Conservation (phyloP, 2,888 invertebrate genomes). For the Drosophila mimica region DNA sequence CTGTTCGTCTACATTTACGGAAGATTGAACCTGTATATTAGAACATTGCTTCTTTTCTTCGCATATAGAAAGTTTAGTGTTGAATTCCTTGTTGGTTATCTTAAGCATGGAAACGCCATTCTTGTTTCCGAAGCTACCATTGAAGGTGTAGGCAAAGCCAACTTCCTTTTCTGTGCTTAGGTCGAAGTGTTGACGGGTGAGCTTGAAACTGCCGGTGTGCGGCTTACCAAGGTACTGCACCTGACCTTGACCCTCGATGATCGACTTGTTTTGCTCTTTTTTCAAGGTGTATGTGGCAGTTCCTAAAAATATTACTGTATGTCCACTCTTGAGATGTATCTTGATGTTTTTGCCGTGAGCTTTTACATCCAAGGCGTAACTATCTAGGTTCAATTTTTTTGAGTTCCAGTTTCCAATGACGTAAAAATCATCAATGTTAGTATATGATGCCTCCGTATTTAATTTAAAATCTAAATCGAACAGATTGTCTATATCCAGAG, state of each 20-base stretch:
- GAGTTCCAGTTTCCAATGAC: conserved; percentile 88
- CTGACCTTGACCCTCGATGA: conserved; percentile 91
- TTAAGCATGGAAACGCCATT: conserved; percentile 90
- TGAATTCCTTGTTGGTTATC: conserved; percentile 90
- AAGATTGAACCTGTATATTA: conserved; percentile 87
- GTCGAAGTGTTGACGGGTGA: conserved; percentile 88
- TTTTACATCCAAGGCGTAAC: conserved; percentile 88
- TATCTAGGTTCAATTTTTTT: conserved; percentile 88
- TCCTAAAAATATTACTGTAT: conserved; percentile 88
- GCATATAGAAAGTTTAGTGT: conserved; percentile 90
- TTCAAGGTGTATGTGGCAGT: conserved; percentile 90
- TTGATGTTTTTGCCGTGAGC: conserved; percentile 88
- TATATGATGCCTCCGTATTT: conserved; percentile 86
- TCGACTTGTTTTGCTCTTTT: conserved; percentile 89
- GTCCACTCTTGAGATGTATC: conserved; percentile 88
- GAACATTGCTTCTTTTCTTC: conserved; percentile 93
- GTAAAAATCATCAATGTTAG: conserved; percentile 88
- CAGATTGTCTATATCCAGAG: conserved; percentile 86
- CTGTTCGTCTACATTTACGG: conserved; percentile 65
- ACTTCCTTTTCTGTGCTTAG: conserved; percentile 87
- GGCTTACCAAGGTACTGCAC: conserved; percentile 89
- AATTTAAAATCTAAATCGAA: conserved; percentile 86
- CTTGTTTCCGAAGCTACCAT: conserved; percentile 89
- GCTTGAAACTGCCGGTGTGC: conserved; percentile 90
- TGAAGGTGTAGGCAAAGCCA: conserved; percentile 88